phyloP scores from a whole-genome alignment of 2,888 invertebrate species.

The Drosophila neonasuta region DNA sequence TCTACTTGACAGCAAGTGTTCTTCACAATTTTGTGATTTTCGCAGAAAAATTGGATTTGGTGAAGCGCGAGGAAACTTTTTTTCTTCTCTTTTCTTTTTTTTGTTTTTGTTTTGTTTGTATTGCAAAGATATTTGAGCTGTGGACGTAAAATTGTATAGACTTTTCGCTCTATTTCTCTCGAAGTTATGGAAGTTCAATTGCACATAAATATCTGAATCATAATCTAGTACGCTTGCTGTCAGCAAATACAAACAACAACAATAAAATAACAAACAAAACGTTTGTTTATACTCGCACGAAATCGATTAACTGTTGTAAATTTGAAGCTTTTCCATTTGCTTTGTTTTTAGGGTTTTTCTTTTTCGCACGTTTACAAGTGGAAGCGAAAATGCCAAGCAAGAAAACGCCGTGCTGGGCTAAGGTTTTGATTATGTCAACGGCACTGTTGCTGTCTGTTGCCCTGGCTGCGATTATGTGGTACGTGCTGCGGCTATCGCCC shows the following conservation, averaged over 20 bases:
- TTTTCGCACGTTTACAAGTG: slow-evolving; percentile 8
- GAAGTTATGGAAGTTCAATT: slow-evolving; percentile 1
- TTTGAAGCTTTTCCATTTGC: slow-evolving; percentile 55
- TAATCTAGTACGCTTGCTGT: slow-evolving; percentile 33
- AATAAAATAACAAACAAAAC: slow-evolving; percentile 41
- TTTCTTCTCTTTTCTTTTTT: background rate
- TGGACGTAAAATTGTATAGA: slow-evolving; percentile 1
- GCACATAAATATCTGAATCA: background rate
- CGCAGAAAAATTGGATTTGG: slow-evolving; percentile 3
- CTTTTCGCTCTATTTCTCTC: slow-evolving; percentile 13
- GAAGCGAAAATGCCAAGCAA: slow-evolving; percentile 21
- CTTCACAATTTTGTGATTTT: slow-evolving; percentile 5
- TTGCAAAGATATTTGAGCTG: background rate
- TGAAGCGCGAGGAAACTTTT: background rate
- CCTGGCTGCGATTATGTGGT: slow-evolving; percentile 37
- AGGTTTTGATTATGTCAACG: slow-evolving; percentile 19
- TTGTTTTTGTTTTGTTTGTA: background rate
- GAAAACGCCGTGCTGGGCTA: slow-evolving; percentile 39
- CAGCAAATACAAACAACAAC: slow-evolving; percentile 44
- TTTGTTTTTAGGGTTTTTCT: background rate
- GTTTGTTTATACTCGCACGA: slow-evolving; percentile 50
- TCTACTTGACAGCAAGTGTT: slow-evolving; percentile 1
- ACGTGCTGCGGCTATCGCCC: slow-evolving; percentile 55
- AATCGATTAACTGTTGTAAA: slow-evolving; percentile 67
- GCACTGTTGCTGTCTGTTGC: slow-evolving; percentile 20